A percentile compares a stretch with the other conserved stretches of the same genome.
Evolutionary conservation across 2,113 vertebrate species (phyloP).

Genomic region (Mobula birostris): DNA sequence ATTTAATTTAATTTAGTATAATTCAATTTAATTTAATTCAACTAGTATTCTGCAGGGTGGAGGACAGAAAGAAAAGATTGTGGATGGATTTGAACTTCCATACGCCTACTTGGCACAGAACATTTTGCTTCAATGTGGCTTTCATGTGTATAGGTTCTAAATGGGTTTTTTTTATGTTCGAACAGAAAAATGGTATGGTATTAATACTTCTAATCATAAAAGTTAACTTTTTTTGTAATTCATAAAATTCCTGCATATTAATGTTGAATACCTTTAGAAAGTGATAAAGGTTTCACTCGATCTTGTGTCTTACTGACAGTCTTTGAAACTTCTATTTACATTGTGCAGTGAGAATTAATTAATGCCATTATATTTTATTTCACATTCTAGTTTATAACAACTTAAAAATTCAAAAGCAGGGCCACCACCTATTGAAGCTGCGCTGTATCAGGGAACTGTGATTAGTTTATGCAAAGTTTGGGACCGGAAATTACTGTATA

Average conservation of each 20-base stretch:
- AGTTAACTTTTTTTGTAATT: slow-evolving; percentile 30
- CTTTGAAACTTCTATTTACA: not conserved
- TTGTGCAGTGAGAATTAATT: not conserved
- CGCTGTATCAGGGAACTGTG: not conserved
- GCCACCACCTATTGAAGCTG: not conserved
- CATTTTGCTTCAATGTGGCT: not conserved
- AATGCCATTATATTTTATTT: not conserved
- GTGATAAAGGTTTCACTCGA: not conserved
- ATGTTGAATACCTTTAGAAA: not conserved
- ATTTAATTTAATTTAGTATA: slow-evolving; percentile 22
- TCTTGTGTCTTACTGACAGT: not conserved
- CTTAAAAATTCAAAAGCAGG: not conserved
- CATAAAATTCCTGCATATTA: not conserved
- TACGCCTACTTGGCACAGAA: slow-evolving; percentile 3
- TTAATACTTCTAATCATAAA: slow-evolving; percentile 19
- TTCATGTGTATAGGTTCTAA: not conserved
- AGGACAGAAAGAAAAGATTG: not conserved
- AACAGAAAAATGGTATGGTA: not conserved
- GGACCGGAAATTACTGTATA: not conserved
- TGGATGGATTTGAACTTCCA: slow-evolving; percentile 4
- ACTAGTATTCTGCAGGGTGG: slow-evolving; percentile 13
- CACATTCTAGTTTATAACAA: not conserved
- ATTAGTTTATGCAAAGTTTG: not conserved
- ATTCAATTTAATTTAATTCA: slow-evolving; percentile 9
- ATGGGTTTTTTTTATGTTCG: not conserved